Conservation (phyloP, 2,888 invertebrate genomes). For the Ptilodon capucinus region DNA sequence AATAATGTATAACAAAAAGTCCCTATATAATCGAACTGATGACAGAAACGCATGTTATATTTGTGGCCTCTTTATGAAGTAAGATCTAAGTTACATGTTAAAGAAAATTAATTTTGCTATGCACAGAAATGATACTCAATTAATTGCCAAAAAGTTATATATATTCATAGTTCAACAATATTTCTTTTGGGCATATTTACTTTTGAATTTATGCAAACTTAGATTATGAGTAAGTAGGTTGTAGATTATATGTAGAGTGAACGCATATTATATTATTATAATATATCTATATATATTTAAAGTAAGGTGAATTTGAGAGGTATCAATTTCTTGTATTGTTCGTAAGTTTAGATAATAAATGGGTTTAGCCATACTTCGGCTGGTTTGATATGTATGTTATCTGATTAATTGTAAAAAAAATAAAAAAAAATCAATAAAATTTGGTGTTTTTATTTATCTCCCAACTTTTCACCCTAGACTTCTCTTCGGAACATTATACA, state of each 20-base stretch:
- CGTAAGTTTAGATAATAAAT: slow-evolving; percentile 83
- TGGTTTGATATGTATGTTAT: slow-evolving; percentile 83
- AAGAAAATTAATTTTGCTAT: slow-evolving; percentile 82
- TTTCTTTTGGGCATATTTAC: slow-evolving; percentile 83
- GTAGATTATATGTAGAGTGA: slow-evolving; percentile 82
- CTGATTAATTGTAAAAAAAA: slow-evolving; percentile 82
- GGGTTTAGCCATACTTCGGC: slow-evolving; percentile 83
- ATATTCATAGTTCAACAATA: slow-evolving; percentile 83
- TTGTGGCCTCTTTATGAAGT: slow-evolving; percentile 82
- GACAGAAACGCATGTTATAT: slow-evolving; percentile 82
- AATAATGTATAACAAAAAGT: slow-evolving; percentile 80
- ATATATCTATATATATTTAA: slow-evolving; percentile 80
- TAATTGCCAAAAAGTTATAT: slow-evolving; percentile 84
- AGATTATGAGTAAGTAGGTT: slow-evolving; percentile 82
- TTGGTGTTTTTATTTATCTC: slow-evolving; percentile 63
- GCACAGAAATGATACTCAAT: slow-evolving; percentile 84
- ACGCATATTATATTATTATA: slow-evolving; percentile 75
- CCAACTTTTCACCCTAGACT: slow-evolving; percentile 9
- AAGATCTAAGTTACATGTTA: slow-evolving; percentile 83
- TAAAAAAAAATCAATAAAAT: slow-evolving; percentile 66
- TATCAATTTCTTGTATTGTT: slow-evolving; percentile 83
- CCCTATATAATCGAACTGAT: slow-evolving; percentile 83
- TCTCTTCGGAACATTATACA: no score
- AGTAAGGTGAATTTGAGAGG: slow-evolving; percentile 81
- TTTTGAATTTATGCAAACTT: slow-evolving; percentile 81